These are phyloP conservation scores for Scolopax mira DNA, from an alignment of 2,113 vertebrate species.

Conservation along the genomic window DNA sequence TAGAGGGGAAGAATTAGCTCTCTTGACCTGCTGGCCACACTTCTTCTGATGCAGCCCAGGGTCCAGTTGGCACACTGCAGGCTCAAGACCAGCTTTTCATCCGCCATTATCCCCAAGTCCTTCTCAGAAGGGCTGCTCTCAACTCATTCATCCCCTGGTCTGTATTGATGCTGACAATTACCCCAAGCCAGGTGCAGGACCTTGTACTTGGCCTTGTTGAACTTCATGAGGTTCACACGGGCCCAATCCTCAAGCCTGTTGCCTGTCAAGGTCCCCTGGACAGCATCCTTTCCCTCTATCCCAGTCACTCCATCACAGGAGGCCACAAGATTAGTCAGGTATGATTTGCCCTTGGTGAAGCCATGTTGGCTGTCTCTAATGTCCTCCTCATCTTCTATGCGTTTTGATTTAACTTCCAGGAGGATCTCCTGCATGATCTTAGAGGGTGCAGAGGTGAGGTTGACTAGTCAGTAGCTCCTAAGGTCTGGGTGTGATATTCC, in stretches of 20 bases:
- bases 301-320: background rate
- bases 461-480: background rate
- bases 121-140: background rate
- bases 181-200: background rate
- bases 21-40: accelerated
- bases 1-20: background rate
- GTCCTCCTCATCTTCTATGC: background rate
- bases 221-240: background rate
- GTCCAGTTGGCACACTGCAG: background rate
- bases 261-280: background rate
- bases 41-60: background rate
- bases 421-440: background rate
- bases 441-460: background rate
- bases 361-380: background rate
- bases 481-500: background rate
- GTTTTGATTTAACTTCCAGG: background rate
- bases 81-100: background rate
- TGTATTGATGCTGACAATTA: background rate
- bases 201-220: background rate
- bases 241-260: background rate
- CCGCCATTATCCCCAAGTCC: background rate
- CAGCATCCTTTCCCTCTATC: background rate
- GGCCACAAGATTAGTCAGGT: background rate
- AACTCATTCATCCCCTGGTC: background rate
- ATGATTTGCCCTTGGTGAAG: background rate